These are phyloP conservation scores for Drosophila phalerata DNA, from an alignment of 2,888 invertebrate species.

Conservation along the genomic window DNA sequence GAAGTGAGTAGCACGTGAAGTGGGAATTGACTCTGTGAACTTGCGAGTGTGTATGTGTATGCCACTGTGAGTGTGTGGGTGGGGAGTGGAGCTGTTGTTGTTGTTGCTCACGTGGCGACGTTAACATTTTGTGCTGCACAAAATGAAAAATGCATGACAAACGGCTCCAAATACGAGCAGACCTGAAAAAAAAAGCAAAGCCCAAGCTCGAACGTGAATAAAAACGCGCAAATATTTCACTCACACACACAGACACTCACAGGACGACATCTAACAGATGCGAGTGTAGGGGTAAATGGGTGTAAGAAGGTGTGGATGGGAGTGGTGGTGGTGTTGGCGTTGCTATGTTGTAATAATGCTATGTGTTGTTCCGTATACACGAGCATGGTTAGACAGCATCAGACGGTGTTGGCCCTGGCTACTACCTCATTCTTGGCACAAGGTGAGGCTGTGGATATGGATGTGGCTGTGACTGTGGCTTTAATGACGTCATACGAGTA, in stretches of 20 bases:
- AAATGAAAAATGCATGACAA: constrained; percentile 78
- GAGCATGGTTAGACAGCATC: constrained; percentile 23
- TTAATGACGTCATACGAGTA: constrained; percentile 74
- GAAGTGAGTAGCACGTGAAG: constrained; percentile 30
- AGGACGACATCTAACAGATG: constrained; percentile 29
- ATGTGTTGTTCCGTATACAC: constrained; percentile 17
- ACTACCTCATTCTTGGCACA: constrained; percentile 59
- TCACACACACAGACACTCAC: constrained; percentile 19
- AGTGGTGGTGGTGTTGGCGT: neutral
- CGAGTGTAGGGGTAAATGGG: neutral
- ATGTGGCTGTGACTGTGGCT: constrained; percentile 52
- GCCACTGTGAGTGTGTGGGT: constrained; percentile 3
- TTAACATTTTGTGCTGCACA: constrained; percentile 64
- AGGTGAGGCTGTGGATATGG: constrained; percentile 63
- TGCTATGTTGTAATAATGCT: constrained; percentile 13
- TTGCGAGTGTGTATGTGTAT: constrained; percentile 9
- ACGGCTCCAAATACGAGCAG: constrained; percentile 51
- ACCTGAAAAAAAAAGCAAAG: constrained; percentile 23
- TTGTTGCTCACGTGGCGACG: constrained; percentile 66
- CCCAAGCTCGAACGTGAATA: constrained; percentile 50
- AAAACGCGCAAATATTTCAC: constrained; percentile 72
- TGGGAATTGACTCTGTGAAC: constrained; percentile 39
- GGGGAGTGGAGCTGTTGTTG: constrained; percentile 14
- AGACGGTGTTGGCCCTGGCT: constrained; percentile 40
- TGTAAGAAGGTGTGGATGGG: neutral